These are phyloP conservation scores for Temnothorax ravouxi DNA, from an alignment of 2,888 invertebrate species.

Conservation along the genomic window DNA sequence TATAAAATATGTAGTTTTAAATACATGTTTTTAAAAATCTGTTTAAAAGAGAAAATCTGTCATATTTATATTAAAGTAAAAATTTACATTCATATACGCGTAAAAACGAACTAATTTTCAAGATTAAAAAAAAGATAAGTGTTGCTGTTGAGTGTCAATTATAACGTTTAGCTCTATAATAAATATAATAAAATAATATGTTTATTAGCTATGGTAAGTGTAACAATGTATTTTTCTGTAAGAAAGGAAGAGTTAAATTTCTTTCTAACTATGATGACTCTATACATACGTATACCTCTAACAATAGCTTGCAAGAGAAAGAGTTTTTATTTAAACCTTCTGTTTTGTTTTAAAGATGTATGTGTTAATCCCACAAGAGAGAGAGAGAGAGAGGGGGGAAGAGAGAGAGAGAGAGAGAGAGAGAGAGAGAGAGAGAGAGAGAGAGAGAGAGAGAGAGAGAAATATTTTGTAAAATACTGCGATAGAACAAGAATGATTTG, in stretches of 20 bases:
- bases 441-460: background rate
- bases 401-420: background rate
- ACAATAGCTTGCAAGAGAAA: background rate
- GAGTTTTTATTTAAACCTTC: background rate
- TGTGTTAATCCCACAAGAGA: background rate
- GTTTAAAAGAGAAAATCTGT: background rate
- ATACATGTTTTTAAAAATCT: background rate
- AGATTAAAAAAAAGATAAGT: background rate
- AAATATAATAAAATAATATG: background rate
- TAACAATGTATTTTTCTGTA: background rate
- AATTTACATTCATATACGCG: background rate
- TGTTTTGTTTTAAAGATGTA: slow-evolving; percentile 5
- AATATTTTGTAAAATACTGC: background rate
- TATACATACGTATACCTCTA: background rate
- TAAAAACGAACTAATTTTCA: background rate
- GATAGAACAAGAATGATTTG: background rate
- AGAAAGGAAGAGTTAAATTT: background rate
- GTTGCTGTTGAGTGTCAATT: background rate
- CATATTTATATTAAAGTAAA: slow-evolving; percentile 12
- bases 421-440: background rate
- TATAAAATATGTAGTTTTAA: background rate
- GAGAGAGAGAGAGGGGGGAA: background rate
- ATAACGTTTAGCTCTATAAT: background rate
- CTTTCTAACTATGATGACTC: background rate
- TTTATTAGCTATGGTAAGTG: background rate